Percentiles rank a stretch among this genome's conserved stretches.
These are phyloP conservation scores for Artemisiospiza belli DNA, from an alignment of 2,113 vertebrate species.

Conservation along the genomic window DNA sequence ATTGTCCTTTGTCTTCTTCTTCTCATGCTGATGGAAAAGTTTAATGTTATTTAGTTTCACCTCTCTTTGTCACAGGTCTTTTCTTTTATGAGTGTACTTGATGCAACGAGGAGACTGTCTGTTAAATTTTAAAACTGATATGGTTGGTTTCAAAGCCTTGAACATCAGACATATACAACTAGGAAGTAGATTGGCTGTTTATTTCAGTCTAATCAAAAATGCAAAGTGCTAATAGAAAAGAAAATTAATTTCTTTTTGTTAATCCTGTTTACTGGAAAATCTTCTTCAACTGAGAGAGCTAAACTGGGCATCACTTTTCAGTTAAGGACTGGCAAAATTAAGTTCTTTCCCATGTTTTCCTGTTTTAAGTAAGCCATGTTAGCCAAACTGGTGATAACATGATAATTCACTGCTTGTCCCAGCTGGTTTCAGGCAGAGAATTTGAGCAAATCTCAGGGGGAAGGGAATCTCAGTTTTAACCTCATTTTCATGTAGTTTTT, in stretches of 20 bases:
- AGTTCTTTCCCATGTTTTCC: background rate
- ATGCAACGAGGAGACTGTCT: background rate
- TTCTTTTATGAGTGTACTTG: background rate
- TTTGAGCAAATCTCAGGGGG: background rate
- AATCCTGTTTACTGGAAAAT: background rate
- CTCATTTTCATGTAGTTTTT: background rate
- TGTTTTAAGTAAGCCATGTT: background rate
- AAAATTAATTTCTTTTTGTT: background rate
- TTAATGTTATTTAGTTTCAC: background rate
- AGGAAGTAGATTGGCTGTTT: background rate
- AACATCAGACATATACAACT: background rate
- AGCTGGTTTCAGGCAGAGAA: background rate
- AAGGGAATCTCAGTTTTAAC: background rate
- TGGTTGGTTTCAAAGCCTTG: background rate
- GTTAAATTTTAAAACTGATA: background rate
- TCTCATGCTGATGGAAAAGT: background rate
- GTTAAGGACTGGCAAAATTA: background rate
- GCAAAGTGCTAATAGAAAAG: background rate
- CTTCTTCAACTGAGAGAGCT: background rate
- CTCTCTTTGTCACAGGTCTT: background rate
- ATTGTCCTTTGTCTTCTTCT: background rate
- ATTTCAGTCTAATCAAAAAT: background rate
- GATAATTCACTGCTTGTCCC: background rate
- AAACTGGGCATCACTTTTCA: background rate
- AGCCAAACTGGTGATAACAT: background rate